Percentiles rank a stretch among this genome's conserved stretches.
Conservation (phyloP, 2,888 invertebrate species). For the Anoncus sp. region DNA sequence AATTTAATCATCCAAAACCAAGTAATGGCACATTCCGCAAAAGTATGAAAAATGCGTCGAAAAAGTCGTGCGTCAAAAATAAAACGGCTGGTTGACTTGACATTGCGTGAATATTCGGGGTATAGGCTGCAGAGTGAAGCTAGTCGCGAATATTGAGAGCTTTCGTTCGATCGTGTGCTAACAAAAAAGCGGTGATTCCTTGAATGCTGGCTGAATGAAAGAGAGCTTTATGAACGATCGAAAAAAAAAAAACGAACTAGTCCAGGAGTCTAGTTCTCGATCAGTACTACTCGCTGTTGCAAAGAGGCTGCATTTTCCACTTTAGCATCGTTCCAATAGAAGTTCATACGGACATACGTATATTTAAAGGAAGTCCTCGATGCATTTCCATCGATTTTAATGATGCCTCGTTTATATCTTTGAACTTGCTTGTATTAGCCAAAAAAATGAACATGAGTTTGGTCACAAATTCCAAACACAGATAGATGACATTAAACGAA, state of each 20-base stretch:
- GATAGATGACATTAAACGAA: background rate
- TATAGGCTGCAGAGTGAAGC: slow-evolving; percentile 27
- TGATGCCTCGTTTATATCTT: background rate
- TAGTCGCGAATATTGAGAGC: slow-evolving; percentile 10
- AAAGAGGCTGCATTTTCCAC: background rate
- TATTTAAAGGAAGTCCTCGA: background rate
- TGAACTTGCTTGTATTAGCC: too few relatives aligned
- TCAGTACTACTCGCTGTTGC: background rate
- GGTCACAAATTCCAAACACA: background rate
- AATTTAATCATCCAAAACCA: slow-evolving; percentile 23
- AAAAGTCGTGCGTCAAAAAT: slow-evolving; percentile 6
- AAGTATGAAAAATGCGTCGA: slow-evolving; percentile 20
- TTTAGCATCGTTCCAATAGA: background rate
- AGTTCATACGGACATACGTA: background rate
- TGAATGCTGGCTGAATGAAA: slow-evolving; percentile 17
- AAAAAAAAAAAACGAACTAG: slow-evolving; percentile 16
- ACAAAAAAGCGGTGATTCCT: slow-evolving; percentile 26
- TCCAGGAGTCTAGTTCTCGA: slow-evolving; percentile 3
- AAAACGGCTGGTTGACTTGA: slow-evolving; percentile 27
- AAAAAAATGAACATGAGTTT: too few relatives aligned
- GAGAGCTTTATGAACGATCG: slow-evolving; percentile 23
- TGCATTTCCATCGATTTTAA: background rate
- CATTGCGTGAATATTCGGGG: background rate
- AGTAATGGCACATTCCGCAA: slow-evolving; percentile 2
- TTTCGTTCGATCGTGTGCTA: slow-evolving; percentile 4